These are phyloP conservation scores for Drosophila stalkeri DNA, from an alignment of 2,888 invertebrate genomes.

Conservation along the genomic window DNA sequence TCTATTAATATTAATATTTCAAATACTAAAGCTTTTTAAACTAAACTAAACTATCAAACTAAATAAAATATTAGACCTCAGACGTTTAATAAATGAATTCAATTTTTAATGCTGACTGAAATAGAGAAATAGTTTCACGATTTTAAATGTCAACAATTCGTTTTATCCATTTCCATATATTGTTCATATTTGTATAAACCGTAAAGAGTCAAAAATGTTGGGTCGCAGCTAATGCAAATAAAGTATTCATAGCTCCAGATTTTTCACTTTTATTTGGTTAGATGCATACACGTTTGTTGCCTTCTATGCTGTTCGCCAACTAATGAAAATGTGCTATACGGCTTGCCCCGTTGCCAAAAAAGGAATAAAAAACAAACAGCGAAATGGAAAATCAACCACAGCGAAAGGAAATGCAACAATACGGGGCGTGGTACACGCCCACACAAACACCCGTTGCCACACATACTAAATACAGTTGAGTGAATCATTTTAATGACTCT, in stretches of 20 bases:
- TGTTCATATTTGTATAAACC: neutral
- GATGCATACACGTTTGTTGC: conserved; percentile 7
- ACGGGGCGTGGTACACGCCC: conserved; percentile 5
- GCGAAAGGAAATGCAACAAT: conserved; percentile 36
- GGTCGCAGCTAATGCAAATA: conserved; percentile 18
- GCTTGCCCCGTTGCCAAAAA: conserved; percentile 16
- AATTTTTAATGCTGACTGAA: neutral
- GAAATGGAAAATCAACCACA: conserved; percentile 28
- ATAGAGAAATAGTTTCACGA: conserved; percentile 1
- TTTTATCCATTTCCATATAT: neutral
- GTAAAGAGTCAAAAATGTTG: conserved; percentile 1
- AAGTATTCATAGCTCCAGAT: conserved; percentile 13
- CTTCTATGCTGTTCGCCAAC: conserved; percentile 42
- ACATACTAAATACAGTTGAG: conserved; percentile 63
- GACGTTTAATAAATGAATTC: neutral
- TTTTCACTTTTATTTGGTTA: neutral
- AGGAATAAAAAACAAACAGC: neutral
- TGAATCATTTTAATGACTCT: conserved; percentile 74
- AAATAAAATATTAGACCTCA: neutral
- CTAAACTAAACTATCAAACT: neutral
- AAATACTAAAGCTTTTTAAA: neutral
- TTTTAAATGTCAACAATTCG: conserved; percentile 5
- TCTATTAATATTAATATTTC: neutral
- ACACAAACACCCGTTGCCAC: neutral
- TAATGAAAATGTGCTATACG: conserved; percentile 49